Conservation (phyloP, 2,113 vertebrate species). For the Brachyhypopomus occidentalis region DNA sequence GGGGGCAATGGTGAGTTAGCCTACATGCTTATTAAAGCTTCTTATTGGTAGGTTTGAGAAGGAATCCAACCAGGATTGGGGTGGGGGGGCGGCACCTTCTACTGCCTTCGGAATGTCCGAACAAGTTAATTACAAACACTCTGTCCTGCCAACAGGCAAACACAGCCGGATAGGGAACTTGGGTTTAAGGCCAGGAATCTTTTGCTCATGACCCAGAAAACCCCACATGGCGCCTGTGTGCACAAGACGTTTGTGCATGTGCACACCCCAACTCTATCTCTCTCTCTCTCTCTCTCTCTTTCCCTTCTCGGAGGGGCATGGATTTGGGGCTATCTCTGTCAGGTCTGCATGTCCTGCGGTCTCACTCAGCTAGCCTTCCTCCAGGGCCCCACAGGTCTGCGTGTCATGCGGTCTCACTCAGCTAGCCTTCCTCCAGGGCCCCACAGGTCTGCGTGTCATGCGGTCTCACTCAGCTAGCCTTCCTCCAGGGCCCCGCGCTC, state of each 20-base stretch:
- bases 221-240: background rate
- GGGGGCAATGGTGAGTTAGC: background rate
- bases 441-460: slow-evolving; percentile 44
- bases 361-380: slow-evolving; percentile 39
- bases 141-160: background rate
- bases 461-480: slow-evolving; percentile 34
- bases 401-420: slow-evolving; percentile 36
- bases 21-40: background rate
- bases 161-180: background rate
- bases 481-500: slow-evolving; percentile 43
- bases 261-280: too few species aligned
- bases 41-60: slow-evolving; percentile 5
- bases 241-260: background rate
- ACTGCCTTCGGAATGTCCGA: too few species aligned
- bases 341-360: slow-evolving; percentile 41
- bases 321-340: slow-evolving; percentile 27
- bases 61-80: background rate
- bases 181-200: too few species aligned
- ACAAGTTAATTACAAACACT: slow-evolving; percentile 21
- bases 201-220: too few species aligned
- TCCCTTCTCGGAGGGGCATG: slow-evolving; percentile 6
- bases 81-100: too few species aligned
- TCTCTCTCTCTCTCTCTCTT: background rate
- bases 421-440: slow-evolving; percentile 48
- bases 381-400: slow-evolving; percentile 45